Base-by-base conservation (phyloP, 2,797 vertebrate genomes). In the Mycteria americana region DNA sequence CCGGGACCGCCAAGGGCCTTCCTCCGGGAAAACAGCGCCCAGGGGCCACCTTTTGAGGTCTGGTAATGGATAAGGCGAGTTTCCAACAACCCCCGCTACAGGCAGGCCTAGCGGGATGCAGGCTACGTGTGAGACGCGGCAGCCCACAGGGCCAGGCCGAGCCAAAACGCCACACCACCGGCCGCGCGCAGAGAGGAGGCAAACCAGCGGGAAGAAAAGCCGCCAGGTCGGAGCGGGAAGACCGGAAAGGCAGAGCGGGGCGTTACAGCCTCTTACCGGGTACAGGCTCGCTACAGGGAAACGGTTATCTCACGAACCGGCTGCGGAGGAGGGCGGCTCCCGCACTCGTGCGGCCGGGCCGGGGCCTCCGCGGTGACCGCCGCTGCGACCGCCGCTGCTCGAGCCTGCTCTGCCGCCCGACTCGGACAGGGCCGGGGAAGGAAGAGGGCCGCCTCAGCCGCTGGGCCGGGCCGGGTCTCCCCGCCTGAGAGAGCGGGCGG, bases 401-500 rank as follows among this genome's bases (percentile, higher is more conserved):
- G 5, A 9, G 4, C 9, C 21, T 2, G 17, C 35, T 31, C 63
- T 8, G 28, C 45, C 16, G 7, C 59, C 57, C 51, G 22, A 6
- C 17, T 11, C 35, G n/a, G 19, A 4, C 15, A 11, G 14, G 15
- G 15, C 7, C 18, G 13, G 4, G 17, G 10, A 18, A 30, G 16
- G 13, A 39, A 4, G 24, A 3, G 6, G 11, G 39, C 35, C 9
- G 5, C 16, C 62, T 30, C 25, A 11, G 7, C 22, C 18, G 2
- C 45, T 15, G 1, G 2, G 3, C 19, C 6, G 2, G 13, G 9
- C 60, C 74, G 16, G 1, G 25, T 28, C 18, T 6, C 7, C 1
- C 27, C 0, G 12, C 1, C 31, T 12, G 24, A 5, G 13, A 1
- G 50, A 7, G 7, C 14, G 16, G 54, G 4, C 11, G 31, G 27